These are phyloP conservation scores for Cherax destructor DNA, from an alignment of 1,140 invertebrate genomes.

Conservation along the genomic window DNA sequence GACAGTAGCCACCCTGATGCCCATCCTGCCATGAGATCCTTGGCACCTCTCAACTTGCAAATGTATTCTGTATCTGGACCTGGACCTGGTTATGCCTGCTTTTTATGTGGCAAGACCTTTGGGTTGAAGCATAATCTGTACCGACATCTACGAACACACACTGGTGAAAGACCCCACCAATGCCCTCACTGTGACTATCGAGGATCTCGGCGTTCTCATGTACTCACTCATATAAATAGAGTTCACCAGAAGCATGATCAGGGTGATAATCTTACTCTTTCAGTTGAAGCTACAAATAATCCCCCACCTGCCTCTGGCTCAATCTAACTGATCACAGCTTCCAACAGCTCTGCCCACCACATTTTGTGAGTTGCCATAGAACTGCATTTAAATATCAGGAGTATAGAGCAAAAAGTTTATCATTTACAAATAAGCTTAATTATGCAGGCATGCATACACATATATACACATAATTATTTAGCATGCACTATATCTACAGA, in stretches of 20 bases:
- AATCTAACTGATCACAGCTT: not conserved
- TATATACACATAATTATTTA: no score
- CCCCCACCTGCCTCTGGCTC: not conserved
- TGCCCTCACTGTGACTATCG: constrained; percentile 62
- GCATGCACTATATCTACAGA: no score
- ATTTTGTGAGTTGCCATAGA: not conserved
- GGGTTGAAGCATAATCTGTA: constrained; percentile 58
- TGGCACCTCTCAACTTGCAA: constrained; percentile 59
- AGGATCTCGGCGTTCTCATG: constrained; percentile 54
- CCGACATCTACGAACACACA: constrained; percentile 58
- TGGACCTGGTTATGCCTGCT: constrained; percentile 49
- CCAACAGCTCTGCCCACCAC: not conserved
- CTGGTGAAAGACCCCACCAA: constrained; percentile 57
- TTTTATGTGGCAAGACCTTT: constrained; percentile 57
- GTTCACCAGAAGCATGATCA: constrained; percentile 47
- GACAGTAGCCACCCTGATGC: constrained; percentile 37
- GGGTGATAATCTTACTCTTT: constrained; percentile 9
- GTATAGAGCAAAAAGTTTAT: not conserved
- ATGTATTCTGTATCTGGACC: constrained; percentile 53
- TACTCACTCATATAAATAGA: constrained; percentile 56
- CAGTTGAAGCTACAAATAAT: not conserved
- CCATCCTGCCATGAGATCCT: constrained; percentile 51
- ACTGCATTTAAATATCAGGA: not conserved
- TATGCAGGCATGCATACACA: no score
- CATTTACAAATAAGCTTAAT: not conserved